A percentile compares a stretch with the other conserved stretches of the same genome.
phyloP scores from a whole-genome alignment of 1,140 invertebrate genomes.

The Aporrectodea caliginosa region DNA sequence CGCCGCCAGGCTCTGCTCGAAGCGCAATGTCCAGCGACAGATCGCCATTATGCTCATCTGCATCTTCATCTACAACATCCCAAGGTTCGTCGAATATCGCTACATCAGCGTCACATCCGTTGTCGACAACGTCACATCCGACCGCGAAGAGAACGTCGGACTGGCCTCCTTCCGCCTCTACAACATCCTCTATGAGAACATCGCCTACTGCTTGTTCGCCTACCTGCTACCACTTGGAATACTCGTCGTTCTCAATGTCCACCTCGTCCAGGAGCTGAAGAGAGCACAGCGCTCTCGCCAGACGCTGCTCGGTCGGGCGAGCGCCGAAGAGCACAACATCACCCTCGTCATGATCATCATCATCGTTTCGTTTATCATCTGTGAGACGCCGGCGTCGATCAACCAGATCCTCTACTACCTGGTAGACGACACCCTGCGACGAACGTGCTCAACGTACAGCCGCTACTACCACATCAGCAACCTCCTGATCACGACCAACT shows the following conservation, averaged over 20 bases:
- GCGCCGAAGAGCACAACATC: slow-evolving; percentile 27
- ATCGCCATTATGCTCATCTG: slow-evolving; percentile 14
- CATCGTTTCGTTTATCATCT: slow-evolving; percentile 31
- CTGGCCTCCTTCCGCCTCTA: slow-evolving; percentile 25
- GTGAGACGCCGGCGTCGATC: slow-evolving; percentile 30
- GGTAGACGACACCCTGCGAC: neutral
- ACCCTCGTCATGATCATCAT: slow-evolving; percentile 32
- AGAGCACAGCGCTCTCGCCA: slow-evolving; percentile 16
- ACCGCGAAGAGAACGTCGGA: neutral
- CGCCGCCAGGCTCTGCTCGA: slow-evolving; percentile 23
- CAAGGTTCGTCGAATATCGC: slow-evolving; percentile 31
- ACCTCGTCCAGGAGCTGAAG: slow-evolving; percentile 27
- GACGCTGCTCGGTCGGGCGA: neutral
- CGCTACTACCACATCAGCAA: slow-evolving; percentile 29
- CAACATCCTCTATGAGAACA: slow-evolving; percentile 34
- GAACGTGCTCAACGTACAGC: slow-evolving; percentile 19
- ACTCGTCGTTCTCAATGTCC: slow-evolving; percentile 29
- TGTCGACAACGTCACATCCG: slow-evolving; percentile 2
- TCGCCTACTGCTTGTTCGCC: slow-evolving; percentile 29
- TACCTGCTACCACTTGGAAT: slow-evolving; percentile 29
- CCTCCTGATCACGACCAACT: slow-evolving; percentile 30
- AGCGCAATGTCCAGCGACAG: slow-evolving; percentile 20
- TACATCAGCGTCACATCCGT: neutral
- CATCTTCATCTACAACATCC: slow-evolving; percentile 30
- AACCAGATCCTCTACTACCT: slow-evolving; percentile 24